Evolutionary conservation across 1,140 invertebrate species (phyloP).

Genomic region (Drosophila pseudoobscura): DNA sequence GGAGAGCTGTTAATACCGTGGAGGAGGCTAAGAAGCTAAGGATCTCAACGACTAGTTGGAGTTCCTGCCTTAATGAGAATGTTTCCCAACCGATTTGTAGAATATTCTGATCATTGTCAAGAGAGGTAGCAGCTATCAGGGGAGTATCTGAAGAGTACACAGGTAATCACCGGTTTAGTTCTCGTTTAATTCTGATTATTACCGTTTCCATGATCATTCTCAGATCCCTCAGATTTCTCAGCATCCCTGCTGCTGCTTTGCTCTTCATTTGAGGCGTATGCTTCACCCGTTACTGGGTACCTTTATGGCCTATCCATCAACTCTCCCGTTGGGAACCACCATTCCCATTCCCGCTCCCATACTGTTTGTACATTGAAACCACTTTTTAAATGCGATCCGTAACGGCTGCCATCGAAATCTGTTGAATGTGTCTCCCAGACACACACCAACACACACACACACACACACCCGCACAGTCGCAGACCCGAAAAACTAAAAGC

Average conservation of each 20-base stretch:
- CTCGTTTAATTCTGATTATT: too few species aligned
- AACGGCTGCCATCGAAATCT: conserved; percentile 79
- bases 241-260: background rate
- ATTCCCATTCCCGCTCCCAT: background rate
- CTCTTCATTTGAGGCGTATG: background rate
- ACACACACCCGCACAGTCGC: conserved; percentile 2
- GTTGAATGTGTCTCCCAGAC: conserved; percentile 66
- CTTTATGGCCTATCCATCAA: conserved; percentile 10
- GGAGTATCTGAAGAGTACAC: too few species aligned
- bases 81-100: too few species aligned
- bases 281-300: conserved; percentile 1
- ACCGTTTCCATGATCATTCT: too few species aligned
- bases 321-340: background rate
- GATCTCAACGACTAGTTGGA: too few species aligned
- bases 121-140: too few species aligned
- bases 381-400: conserved; percentile 78
- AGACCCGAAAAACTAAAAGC: conserved; percentile 75
- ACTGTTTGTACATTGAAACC: conserved; percentile 66
- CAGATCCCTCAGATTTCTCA: background rate
- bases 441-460: conserved; percentile 27
- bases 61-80: too few species aligned
- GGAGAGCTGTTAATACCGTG: background rate
- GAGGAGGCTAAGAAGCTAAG: too few species aligned
- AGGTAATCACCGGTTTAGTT: too few species aligned
- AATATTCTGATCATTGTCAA: too few species aligned